Evolutionary conservation across 2,888 invertebrate genomes (phyloP).

Genomic region (Cerceris ruficornis): DNA sequence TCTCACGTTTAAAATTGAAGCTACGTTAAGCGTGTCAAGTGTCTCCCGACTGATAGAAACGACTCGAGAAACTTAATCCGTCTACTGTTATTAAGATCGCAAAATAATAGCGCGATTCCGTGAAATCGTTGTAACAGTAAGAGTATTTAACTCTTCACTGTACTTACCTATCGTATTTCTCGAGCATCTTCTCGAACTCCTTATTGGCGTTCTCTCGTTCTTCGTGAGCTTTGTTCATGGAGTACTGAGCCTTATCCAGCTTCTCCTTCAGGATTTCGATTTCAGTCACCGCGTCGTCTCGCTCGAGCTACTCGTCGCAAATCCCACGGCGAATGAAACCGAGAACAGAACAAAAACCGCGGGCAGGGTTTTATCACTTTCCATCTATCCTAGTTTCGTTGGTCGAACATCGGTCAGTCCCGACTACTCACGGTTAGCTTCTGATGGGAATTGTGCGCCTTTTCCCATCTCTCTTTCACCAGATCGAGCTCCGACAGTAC

Average conservation of each 20-base stretch:
- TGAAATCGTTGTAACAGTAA: no score
- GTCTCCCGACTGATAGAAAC: not conserved
- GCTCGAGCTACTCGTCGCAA: constrained; percentile 86
- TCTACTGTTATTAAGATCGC: no score
- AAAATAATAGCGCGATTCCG: no score
- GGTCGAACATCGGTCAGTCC: not conserved
- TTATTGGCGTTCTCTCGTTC: constrained; percentile 94
- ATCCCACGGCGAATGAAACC: not conserved
- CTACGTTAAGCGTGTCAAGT: not conserved
- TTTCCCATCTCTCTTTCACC: constrained; percentile 94
- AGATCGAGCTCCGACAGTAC: constrained; percentile 93
- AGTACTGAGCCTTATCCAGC: constrained; percentile 92
- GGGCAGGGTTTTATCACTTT: not conserved
- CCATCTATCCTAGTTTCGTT: not conserved
- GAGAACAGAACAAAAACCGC: not conserved
- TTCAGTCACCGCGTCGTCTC: constrained; percentile 93
- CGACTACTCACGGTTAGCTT: constrained; percentile 87
- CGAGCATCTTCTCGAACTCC: constrained; percentile 95
- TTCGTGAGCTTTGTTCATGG: constrained; percentile 92
- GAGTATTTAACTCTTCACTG: no score
- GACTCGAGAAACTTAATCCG: no score
- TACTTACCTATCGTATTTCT: constrained; percentile 93
- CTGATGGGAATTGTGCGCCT: constrained; percentile 91
- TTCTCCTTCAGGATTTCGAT: constrained; percentile 94
- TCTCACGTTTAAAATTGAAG: not conserved